phyloP scores from a whole-genome alignment of 2,888 invertebrate genomes.

The Drosophila mulleri region DNA sequence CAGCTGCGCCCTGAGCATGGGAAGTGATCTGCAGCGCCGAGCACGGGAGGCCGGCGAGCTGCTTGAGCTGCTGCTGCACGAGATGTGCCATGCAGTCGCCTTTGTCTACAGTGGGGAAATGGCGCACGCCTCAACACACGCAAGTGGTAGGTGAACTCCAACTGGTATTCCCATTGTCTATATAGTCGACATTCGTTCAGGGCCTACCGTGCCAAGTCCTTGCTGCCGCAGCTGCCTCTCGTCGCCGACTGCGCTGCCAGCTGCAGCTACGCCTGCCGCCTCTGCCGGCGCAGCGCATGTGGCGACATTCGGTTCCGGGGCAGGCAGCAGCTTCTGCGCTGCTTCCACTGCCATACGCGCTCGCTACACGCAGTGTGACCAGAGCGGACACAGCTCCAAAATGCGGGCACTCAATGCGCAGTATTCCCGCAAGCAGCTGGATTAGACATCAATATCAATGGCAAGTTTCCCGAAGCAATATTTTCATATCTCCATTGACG shows the following conservation, averaged over 20 bases:
- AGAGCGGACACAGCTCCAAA: conserved; percentile 19
- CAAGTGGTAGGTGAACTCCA: conserved; percentile 35
- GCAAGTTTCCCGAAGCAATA: too few relatives aligned
- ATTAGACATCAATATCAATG: too few relatives aligned
- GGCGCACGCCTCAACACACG: conserved; percentile 48
- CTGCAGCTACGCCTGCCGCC: conserved; percentile 37
- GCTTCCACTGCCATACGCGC: conserved; percentile 18
- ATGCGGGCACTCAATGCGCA: conserved; percentile 32
- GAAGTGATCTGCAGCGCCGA: conserved; percentile 4
- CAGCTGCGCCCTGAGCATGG: conserved; percentile 7
- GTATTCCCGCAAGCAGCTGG: neutral
- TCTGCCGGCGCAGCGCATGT: conserved; percentile 35
- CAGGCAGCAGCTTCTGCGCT: neutral
- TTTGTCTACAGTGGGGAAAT: conserved; percentile 44
- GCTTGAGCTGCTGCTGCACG: conserved; percentile 19
- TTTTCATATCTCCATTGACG: neutral
- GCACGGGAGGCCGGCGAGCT: conserved; percentile 6
- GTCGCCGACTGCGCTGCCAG: conserved; percentile 29
- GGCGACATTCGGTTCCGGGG: conserved; percentile 24
- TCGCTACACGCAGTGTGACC: conserved; percentile 19
- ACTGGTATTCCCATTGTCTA: neutral
- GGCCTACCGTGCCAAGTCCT: conserved; percentile 38
- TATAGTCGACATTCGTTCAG: neutral
- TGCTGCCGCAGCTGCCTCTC: conserved; percentile 17
- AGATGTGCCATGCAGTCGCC: conserved; percentile 53